Evolutionary conservation across 2,888 invertebrate genomes (phyloP), one percentile per base, ranked within the genome.

Genomic region (Hyposoter dolosus): DNA sequence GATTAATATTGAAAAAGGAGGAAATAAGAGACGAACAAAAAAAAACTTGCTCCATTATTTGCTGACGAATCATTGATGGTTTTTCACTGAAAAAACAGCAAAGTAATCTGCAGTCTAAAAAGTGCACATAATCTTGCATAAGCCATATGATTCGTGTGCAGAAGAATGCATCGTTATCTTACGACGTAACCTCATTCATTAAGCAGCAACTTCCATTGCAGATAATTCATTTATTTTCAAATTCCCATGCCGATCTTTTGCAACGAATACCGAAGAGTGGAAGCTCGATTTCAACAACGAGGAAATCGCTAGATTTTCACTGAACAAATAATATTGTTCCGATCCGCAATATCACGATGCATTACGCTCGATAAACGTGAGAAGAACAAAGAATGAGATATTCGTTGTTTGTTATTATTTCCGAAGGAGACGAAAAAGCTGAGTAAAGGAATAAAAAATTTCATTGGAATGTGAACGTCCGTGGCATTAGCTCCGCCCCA

Each of bases 401-500:
- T 56, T 32, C 53, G 35, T 35, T 9, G 3, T 50, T 47, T n/a
- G 43, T 68, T 43, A 43, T n/a, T 71, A 56, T 60, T 28, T 19
- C 66, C 53, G 60, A 63, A 47, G 32, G 35, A 60, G 53, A 77
- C 28, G 65, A 66, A 60, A 56, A 69, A 77, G 10, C 32, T 17
- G 47, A 23, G 65, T 53, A 19, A 53, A 63, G 45, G 43, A 65
- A 15, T 56, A 53, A 74, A 23, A 65, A 17, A 60, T 56, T 81
- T 82, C 77, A 19, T 78, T 74, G 84, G 81, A 84, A 82, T 82
- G 81, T 78, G 68, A 84, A 84, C 72, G 82, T 71, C 74, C 80
- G 76, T 84, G 84, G 71, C 65, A 76, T 74, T 77, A 60, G 66
- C 56, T 76, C 43, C 40, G n/a, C 47, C 47, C 35, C 56, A 66